Base-by-base conservation (phyloP, 2,113 vertebrate species). In the Myxocyprinus asiaticus region DNA sequence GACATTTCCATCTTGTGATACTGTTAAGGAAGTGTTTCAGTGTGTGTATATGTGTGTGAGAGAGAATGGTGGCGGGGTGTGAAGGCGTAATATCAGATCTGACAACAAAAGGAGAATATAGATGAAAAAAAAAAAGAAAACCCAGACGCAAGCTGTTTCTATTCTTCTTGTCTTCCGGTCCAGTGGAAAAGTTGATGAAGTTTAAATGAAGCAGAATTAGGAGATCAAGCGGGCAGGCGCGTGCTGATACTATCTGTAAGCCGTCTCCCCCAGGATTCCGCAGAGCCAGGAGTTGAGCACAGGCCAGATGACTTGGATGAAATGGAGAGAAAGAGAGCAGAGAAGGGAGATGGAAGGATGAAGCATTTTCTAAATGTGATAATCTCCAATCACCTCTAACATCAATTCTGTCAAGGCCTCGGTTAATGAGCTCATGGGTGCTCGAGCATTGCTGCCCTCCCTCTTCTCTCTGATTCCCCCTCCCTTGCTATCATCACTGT, bases 191-290 rank as follows among this genome's bases (percentile, higher is more conserved):
- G 95, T 97, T 99, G 98, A 99, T 99, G 98, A 98, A 96, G 97
- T 98, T 98, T 98, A 98, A 99, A 98, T 99, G 96, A 99, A 98
- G 96, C 96, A 98, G 97, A 98, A 97, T 98, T 97, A 96, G 96
- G 94, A 95, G 95, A 95, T 96, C 94, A 96, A 94, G 92, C 89
- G 86, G 93, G 93, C 90, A 87, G 90, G 74, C 50, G 91, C 90
- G 92, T 91, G 93, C 91, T 92, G 92, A 90, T 91, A 88, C 85
- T 88, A 83, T 91, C 90, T 76, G 73, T 59, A 14, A 73, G 76
- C 53, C 76, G 76, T 70, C 87, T 87, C 81, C 79, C 88, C 82
- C 86, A 87, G 83, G 90, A 89, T 88, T 85, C 76, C 91, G 82
- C 77, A 88, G 82, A 85, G 87, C 88, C 89, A 92, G 93, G 91